phyloP scores from a whole-genome alignment of 2,113 vertebrate species.

The Progne subis region DNA sequence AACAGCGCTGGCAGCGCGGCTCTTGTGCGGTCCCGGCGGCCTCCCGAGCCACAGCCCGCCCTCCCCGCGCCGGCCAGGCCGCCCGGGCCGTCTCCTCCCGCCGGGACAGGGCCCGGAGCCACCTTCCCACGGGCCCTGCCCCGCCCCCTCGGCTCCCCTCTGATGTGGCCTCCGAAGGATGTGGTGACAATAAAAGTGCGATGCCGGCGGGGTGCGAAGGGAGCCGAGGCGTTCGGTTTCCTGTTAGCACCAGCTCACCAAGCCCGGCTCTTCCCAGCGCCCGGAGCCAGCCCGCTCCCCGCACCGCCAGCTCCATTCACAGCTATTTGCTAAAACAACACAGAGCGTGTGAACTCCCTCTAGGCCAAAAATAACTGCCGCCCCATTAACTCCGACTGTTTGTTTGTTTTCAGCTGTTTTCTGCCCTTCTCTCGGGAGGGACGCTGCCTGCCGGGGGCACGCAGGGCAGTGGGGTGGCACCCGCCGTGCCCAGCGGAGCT shows the following conservation, averaged over 20 bases:
- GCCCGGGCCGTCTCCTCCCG: neutral
- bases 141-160: neutral
- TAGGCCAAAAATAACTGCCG: conserved; percentile 50
- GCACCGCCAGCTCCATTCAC: conserved; percentile 8
- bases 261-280: neutral
- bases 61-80: neutral
- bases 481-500: accelerated
- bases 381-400: conserved; percentile 35
- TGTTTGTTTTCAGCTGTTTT: conserved; percentile 44
- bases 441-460: neutral
- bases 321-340: conserved; percentile 61
- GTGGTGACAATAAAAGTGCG: conserved; percentile 11
- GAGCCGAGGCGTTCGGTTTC: neutral
- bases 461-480: neutral
- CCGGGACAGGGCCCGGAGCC: neutral
- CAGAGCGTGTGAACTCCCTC: conserved; percentile 38
- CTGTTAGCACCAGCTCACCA: conserved; percentile 6
- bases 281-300: neutral
- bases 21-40: accelerated
- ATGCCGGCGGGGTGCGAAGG: conserved; percentile 14
- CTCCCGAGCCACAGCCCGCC: accelerated
- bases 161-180: conserved; percentile 39
- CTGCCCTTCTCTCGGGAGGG: neutral
- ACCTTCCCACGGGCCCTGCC: neutral
- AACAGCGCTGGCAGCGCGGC: accelerated